Evolutionary conservation across 2,888 invertebrate species (phyloP).

Genomic region (Papilio elwesi): DNA sequence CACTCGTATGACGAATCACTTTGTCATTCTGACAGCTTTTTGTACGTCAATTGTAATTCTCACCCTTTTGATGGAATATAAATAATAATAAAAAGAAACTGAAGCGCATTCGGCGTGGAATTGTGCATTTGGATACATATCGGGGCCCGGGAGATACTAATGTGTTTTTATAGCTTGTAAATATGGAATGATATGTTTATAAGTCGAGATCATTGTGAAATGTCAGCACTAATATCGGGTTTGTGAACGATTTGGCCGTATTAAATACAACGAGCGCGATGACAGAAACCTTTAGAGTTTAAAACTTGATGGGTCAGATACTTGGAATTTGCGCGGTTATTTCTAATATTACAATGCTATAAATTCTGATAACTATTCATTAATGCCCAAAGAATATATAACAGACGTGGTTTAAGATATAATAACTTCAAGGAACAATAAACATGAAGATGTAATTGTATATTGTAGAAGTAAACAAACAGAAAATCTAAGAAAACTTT

Average conservation of each 20-base stretch:
- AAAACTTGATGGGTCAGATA: too few relatives aligned
- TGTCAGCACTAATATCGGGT: background rate
- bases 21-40: conserved; percentile 80
- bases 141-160: background rate
- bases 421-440: too few relatives aligned
- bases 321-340: too few relatives aligned
- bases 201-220: background rate
- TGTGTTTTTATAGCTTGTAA: conserved; percentile 22
- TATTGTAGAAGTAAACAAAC: too few relatives aligned
- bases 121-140: conserved; percentile 30
- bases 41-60: conserved; percentile 73
- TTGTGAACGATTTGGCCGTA: conserved; percentile 6
- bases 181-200: conserved; percentile 21
- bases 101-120: conserved; percentile 35
- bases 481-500: too few relatives aligned
- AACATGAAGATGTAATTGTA: too few relatives aligned
- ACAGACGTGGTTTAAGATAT: too few relatives aligned
- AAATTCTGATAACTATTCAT: too few relatives aligned
- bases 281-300: background rate
- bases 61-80: conserved; percentile 67
- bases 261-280: background rate
- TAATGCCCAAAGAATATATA: too few relatives aligned
- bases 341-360: too few relatives aligned
- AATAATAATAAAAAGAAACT: conserved; percentile 45
- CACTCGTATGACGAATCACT: conserved; percentile 80